phyloP scores from a whole-genome alignment of 30 jellyfish, hydroid and myxozoan genomes.

The Hydra vulgaris region DNA sequence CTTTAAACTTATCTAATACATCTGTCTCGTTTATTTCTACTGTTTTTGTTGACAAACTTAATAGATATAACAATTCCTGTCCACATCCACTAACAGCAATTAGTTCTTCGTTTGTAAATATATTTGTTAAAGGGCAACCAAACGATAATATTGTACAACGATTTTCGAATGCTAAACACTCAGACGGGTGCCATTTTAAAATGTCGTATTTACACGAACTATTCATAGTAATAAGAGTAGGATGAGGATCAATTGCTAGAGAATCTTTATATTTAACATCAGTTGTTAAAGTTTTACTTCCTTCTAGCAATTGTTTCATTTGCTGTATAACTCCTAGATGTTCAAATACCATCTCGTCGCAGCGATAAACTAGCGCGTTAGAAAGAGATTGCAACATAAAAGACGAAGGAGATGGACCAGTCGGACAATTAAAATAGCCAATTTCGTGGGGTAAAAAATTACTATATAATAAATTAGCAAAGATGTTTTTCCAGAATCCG shows the following conservation, averaged over 20 bases:
- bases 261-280: background rate
- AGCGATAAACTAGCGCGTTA: background rate
- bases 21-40: too few relatives aligned
- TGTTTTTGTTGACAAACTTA: too few relatives aligned
- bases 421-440: background rate
- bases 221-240: background rate
- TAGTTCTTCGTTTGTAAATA: background rate
- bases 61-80: too few relatives aligned
- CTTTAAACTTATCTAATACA: too few relatives aligned
- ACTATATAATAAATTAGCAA: background rate
- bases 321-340: background rate
- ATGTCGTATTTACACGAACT: background rate
- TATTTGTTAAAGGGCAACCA: background rate
- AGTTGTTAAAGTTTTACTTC: background rate
- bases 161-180: background rate
- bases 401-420: background rate
- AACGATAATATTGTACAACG: background rate
- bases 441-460: background rate
- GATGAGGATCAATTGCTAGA: background rate
- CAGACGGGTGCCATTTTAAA: background rate
- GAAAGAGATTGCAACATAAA: background rate
- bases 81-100: too few relatives aligned
- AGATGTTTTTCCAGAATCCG: background rate
- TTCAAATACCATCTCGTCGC: background rate
- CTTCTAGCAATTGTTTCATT: background rate